phyloP scores from a whole-genome alignment of 2,113 vertebrate genomes.

The Ammodramus savannarum region DNA sequence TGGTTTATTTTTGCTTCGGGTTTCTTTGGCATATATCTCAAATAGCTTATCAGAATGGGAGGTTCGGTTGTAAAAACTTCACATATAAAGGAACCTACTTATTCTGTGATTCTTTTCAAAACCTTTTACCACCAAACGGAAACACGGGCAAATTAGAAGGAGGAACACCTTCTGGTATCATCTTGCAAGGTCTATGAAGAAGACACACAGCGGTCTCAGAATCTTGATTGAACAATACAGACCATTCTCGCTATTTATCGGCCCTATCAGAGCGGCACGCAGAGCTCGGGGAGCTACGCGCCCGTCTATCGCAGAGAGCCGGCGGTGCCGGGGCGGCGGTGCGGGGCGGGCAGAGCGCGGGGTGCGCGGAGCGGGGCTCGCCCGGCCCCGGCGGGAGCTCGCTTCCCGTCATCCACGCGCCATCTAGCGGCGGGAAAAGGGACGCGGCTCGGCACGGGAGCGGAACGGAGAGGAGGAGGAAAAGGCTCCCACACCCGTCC shows the following conservation, averaged over 20 bases:
- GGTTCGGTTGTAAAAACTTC: not conserved
- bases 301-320: fast-evolving
- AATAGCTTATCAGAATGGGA: not conserved
- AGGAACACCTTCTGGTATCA: not conserved
- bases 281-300: not conserved
- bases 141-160: not conserved
- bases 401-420: slow-evolving; percentile 59
- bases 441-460: not conserved
- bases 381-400: not conserved
- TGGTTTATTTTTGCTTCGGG: not conserved
- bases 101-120: not conserved
- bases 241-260: no score
- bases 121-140: not conserved
- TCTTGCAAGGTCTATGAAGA: not conserved
- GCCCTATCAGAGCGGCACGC: not conserved
- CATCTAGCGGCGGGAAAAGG: slow-evolving; percentile 67
- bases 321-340: not conserved
- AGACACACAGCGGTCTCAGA: not conserved
- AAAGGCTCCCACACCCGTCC: not conserved
- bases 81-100: not conserved
- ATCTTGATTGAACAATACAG: not conserved
- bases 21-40: not conserved
- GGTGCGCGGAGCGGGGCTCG: no score
- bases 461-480: not conserved
- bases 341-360: not conserved